phyloP scores from a whole-genome alignment of 2,888 invertebrate species.

The Mythimna albipuncta region DNA sequence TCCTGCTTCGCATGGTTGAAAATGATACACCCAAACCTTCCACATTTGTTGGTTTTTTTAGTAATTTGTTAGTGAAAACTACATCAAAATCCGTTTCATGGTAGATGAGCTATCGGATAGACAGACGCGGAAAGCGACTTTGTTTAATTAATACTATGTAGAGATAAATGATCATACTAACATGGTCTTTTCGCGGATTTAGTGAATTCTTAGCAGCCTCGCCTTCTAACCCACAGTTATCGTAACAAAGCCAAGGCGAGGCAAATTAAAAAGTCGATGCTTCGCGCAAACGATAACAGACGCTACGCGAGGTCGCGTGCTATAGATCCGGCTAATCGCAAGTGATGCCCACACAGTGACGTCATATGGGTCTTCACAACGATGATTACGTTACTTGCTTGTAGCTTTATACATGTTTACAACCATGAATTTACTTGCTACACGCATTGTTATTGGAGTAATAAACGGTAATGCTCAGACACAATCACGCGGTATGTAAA shows the following conservation, averaged over 20 bases:
- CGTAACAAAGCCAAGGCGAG: constrained; percentile 62
- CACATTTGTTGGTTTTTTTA: too few species aligned
- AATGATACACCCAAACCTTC: not conserved
- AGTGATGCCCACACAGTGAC: constrained; percentile 61
- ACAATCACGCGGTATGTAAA: constrained; percentile 20
- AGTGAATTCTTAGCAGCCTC: constrained; percentile 37
- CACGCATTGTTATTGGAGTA: constrained; percentile 52
- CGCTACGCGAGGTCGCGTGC: constrained; percentile 54
- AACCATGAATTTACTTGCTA: constrained; percentile 51
- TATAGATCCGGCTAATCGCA: constrained; percentile 59
- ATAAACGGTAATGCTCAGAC: constrained; percentile 33
- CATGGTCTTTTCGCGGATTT: constrained; percentile 49
- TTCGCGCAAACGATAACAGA: constrained; percentile 62
- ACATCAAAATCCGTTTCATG: too few species aligned
- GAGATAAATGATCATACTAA: constrained; percentile 15
- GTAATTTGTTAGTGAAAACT: too few species aligned
- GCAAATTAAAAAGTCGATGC: constrained; percentile 59
- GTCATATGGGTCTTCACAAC: constrained; percentile 61
- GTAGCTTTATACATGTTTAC: constrained; percentile 44
- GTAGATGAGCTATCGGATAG: too few species aligned
- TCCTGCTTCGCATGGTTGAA: not conserved
- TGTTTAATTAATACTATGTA: too few species aligned
- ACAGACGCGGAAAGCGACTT: too few species aligned
- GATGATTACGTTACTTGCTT: constrained; percentile 48
- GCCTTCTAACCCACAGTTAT: constrained; percentile 56